Conservation (phyloP, 2,797 vertebrate species). For the Heliangelus exortis region DNA sequence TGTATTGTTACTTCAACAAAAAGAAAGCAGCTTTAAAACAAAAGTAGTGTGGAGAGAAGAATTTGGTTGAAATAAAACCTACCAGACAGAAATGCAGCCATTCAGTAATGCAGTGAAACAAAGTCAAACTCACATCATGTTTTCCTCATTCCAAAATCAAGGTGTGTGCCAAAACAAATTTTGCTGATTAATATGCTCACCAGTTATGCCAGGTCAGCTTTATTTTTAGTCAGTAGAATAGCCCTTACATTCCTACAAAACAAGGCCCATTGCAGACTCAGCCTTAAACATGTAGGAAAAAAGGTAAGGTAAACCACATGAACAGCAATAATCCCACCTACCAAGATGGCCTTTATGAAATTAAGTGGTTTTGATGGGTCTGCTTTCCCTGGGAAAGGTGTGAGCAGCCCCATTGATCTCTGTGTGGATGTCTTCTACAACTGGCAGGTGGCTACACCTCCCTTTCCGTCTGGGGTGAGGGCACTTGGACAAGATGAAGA, state of each 20-base stretch:
- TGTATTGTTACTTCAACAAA: background rate
- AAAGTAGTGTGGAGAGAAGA: background rate
- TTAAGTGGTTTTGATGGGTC: background rate
- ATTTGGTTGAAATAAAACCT: background rate
- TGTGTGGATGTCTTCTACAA: background rate
- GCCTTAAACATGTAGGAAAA: background rate
- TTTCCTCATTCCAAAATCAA: background rate
- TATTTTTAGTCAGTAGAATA: background rate
- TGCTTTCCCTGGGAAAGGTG: background rate
- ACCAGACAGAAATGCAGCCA: background rate
- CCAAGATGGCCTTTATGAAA: background rate
- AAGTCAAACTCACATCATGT: background rate
- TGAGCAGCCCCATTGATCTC: background rate
- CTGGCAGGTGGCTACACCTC: background rate
- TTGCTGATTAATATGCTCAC: conserved; percentile 1
- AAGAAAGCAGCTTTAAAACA: background rate
- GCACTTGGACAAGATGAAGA: background rate
- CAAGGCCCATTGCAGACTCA: background rate
- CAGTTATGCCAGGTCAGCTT: background rate
- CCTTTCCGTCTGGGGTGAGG: background rate
- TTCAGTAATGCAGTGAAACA: conserved; percentile 10
- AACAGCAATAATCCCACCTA: background rate
- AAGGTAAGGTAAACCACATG: background rate
- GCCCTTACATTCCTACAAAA: background rate
- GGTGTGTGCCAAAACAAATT: conserved; percentile 33